Evolutionary conservation across 2,888 invertebrate genomes (phyloP).

Genomic region (Quadroppia sp.): DNA sequence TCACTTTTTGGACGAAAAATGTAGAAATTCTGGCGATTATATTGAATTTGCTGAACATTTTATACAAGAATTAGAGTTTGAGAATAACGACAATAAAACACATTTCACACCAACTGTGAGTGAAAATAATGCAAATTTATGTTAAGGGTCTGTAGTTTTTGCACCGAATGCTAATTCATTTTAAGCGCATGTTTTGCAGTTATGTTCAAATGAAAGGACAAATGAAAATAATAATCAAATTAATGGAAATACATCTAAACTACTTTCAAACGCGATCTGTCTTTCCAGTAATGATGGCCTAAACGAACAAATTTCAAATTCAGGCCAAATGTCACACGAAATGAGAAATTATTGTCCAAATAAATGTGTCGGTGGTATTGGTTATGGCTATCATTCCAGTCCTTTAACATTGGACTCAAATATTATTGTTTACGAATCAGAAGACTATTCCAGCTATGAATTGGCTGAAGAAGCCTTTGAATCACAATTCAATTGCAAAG

Average conservation of each 20-base stretch:
- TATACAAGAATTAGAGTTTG: neutral
- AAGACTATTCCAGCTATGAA: neutral
- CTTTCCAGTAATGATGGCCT: neutral
- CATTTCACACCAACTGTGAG: slow-evolving; percentile 11
- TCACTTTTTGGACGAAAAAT: neutral
- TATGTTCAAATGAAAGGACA: neutral
- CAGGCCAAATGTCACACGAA: neutral
- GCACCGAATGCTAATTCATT: no score
- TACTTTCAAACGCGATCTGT: neutral
- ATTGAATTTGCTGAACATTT: neutral
- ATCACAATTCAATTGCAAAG: neutral
- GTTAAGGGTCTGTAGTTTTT: neutral
- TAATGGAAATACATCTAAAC: neutral
- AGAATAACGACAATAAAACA: neutral
- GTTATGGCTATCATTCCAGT: neutral
- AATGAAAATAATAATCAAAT: slow-evolving; percentile 9
- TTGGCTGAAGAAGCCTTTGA: neutral
- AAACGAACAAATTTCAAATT: neutral
- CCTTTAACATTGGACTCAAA: neutral
- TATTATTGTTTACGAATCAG: neutral
- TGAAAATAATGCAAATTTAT: slow-evolving; percentile 15
- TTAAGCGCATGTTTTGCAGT: neutral
- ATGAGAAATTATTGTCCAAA: neutral
- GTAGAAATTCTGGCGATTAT: neutral
- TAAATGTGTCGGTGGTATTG: neutral